Evolutionary conservation across 2,888 invertebrate species (phyloP), one percentile per base, ranked within the genome.

Genomic region (Agrotis segetum): DNA sequence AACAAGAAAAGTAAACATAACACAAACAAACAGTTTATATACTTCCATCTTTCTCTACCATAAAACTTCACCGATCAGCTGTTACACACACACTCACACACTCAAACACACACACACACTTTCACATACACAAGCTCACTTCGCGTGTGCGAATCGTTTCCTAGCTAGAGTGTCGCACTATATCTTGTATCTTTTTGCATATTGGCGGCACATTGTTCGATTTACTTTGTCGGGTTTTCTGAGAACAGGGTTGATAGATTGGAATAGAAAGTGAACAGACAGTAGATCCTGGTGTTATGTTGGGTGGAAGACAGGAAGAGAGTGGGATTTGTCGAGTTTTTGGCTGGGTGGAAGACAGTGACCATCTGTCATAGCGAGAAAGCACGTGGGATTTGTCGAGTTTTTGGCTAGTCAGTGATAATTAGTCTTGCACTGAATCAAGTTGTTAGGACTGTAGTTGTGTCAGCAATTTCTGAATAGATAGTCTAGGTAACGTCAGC

Each of bases 161-260:
- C 85, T 85, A 71, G 81, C 85, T 85, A 71, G 81, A 70, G 55
- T 67, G 71, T 29, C 61, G 74, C 71, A 75, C 53, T 76, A 76
- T 73, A 71, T 82, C 75, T 83, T 64, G 60, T 56, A 59, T 64
- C 68, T 73, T 84, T 84, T 85, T 83, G 82, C 82, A 83, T 85
- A 85, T 62, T 53, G 55, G 19, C 55, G 52, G 53, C 58, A 68
- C 73, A 80, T 82, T 81, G 80, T 81, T 66, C 46, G 56, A 29
- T 69, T 79, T 40, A 11, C 64, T 79, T 71, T 69, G 75, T 56
- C 59, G 63, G 29, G n/a, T 82, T 70, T 69, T 34, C 40, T 60
- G 71, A 63, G 76, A 74, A 82, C 47, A 69, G 40, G 44, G 21
- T 70, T 69, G 58, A 74, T 67, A 29, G 64, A 71, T 66, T 56